Evolutionary conservation across 2,888 invertebrate species (phyloP), one percentile per base, ranked within the genome.

Genomic region (Callyntrura sp.): DNA sequence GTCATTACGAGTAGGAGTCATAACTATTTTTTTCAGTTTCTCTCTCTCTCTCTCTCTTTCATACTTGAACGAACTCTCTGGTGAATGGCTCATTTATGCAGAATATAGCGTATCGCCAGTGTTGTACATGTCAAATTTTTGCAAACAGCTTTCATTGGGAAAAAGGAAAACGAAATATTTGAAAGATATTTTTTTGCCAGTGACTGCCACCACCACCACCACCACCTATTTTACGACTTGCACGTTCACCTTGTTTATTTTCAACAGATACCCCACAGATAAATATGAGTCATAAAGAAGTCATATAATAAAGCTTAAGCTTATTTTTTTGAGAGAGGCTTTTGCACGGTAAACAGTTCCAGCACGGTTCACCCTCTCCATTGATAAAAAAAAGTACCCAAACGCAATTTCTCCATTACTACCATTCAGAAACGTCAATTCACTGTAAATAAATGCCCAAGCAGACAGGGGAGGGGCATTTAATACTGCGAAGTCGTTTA

Each of bases 301-400:
- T 79, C 86, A 79, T 86, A 78, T 86, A 78, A 78, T 45, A 78
- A 48, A 62, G 20, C 68, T 51, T 68, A 43, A 17, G 48, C 20
- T 35, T 35, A 35, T 35, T 35, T 35, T 35, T 65, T 65, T 62
- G 65, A 83, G 84, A 70, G 70, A 84, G 70, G 70, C 17, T 60
- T 81, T 81, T 81, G 81, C 60, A 62, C 43, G 62, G 51, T 20
- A 20, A 23, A n/a, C 35, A 73, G 8, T 45, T 1, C 45, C 48
- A 48, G 6, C 25, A 25, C n/a, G 28, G 28, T 25, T 28, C 43
- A 28, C 84, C 28, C 25, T 25, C 60, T 76, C 70, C 85, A 85
- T 81, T 85, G 79, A 85, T 84, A 73, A 73, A 81, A 73, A 81
- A 70, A 84, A 89, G 90, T 90, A 90, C 90, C 90, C 78, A 43